Evolutionary conservation across 2,888 invertebrate species (phyloP), one percentile per base, ranked within the genome.

Genomic region (Euplagia quadripunctaria): DNA sequence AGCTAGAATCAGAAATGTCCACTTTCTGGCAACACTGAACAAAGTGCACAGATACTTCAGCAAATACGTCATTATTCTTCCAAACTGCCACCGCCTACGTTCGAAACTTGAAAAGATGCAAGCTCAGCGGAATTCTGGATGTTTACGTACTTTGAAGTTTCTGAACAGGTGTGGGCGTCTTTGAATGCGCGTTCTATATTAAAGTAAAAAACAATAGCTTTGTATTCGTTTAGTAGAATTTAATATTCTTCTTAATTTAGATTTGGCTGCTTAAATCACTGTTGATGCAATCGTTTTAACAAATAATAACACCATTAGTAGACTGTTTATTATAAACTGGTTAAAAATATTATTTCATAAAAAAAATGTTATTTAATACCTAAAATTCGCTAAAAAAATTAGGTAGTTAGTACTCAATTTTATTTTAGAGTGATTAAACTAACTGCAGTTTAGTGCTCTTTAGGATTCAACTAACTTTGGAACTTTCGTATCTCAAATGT

Each of bases 61-160:
- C 82, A 82, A 79, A 79, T 76, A 80, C 81, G 77, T 87, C 87
- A 85, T 88, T 88, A 89, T 83, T 88, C 88, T 87, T 85, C 82
- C 72, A 64, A 78, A 79, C 86, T 85, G 88, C 85, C 87, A 85
- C 74, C 77, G 79, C 80, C 61, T 72, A 73, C 80, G 86, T 85
- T 86, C 82, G 76, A 70, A 86, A 87, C 85, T 83, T 74, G 75
- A 77, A 79, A 84, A 87, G 86, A 86, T 88, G 88, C 89, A 85
- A 78, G 84, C 84, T 82, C 83, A 74, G 82, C 83, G 79, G 85
- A 82, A 87, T 87, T 87, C 84, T 82, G 81, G 61, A 78, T 81
- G 88, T 90, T 90, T 89, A 87, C 90, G 85, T 71, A 78, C 72
- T 72, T 52, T 69, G 72, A 79, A 84, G 73, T 83, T 81, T 80